Evolutionary conservation across 2,113 vertebrate species (phyloP).

Genomic region (Larimichthys crocea): DNA sequence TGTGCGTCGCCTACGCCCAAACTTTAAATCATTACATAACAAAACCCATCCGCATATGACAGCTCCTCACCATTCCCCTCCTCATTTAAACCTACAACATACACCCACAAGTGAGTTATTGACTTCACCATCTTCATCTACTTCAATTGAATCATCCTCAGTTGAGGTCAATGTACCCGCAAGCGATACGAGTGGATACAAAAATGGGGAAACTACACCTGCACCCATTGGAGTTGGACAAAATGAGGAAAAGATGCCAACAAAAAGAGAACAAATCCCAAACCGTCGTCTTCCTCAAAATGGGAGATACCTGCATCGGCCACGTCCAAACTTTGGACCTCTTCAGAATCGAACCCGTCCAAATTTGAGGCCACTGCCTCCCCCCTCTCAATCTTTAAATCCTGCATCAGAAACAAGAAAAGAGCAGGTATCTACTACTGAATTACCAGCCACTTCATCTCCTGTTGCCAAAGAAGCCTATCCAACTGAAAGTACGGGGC

Average conservation of each 20-base stretch:
- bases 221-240: background rate
- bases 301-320: background rate
- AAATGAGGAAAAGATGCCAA: constrained; percentile 16
- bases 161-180: background rate
- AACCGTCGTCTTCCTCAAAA: constrained; percentile 9
- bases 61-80: background rate
- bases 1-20: background rate
- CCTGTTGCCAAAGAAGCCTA: background rate
- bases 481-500: background rate
- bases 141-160: constrained; percentile 18
- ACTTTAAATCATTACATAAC: constrained; percentile 36
- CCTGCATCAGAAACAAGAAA: constrained; percentile 9
- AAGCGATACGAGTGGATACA: background rate
- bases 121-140: constrained; percentile 27
- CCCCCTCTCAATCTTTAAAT: constrained; percentile 9
- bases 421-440: constrained; percentile 5
- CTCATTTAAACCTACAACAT: background rate
- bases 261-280: constrained; percentile 6
- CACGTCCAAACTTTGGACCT: background rate
- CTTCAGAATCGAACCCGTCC: constrained; percentile 47
- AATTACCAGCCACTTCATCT: background rate
- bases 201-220: background rate
- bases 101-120: background rate
- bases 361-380: constrained; percentile 14
- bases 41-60: constrained; percentile 30